Evolutionary conservation across 2,797 vertebrate genomes (phyloP).

Genomic region (Sus cebifrons): DNA sequence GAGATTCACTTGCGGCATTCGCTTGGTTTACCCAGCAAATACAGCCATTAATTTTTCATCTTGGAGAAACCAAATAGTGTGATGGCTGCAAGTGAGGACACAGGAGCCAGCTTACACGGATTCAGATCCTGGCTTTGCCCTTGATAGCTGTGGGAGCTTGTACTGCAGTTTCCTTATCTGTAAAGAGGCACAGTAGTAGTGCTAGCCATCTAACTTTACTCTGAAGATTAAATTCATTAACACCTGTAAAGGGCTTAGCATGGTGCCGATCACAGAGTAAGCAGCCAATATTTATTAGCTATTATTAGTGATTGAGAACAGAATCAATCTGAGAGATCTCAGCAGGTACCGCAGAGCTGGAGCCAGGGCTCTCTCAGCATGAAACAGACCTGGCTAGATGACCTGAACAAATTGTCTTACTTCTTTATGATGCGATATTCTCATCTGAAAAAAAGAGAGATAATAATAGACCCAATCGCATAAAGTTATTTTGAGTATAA

Average conservation of each 20-base stretch:
- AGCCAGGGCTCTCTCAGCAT: neutral
- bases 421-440: conserved; percentile 8
- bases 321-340: too few species aligned
- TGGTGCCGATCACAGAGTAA: neutral
- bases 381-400: neutral
- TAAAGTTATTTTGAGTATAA: conserved; percentile 44
- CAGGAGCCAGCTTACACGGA: neutral
- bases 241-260: neutral
- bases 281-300: neutral
- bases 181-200: neutral
- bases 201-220: neutral
- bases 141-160: neutral
- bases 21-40: neutral
- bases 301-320: conserved; percentile 14
- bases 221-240: conserved; percentile 28
- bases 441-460: neutral
- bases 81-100: neutral
- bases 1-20: neutral
- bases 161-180: neutral
- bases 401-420: neutral
- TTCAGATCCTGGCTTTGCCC: neutral
- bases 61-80: neutral
- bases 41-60: neutral
- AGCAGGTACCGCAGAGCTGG: too few species aligned
- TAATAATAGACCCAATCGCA: conserved; percentile 22